Conservation (phyloP, 2,888 invertebrate species). For the Thalpophila matura region DNA sequence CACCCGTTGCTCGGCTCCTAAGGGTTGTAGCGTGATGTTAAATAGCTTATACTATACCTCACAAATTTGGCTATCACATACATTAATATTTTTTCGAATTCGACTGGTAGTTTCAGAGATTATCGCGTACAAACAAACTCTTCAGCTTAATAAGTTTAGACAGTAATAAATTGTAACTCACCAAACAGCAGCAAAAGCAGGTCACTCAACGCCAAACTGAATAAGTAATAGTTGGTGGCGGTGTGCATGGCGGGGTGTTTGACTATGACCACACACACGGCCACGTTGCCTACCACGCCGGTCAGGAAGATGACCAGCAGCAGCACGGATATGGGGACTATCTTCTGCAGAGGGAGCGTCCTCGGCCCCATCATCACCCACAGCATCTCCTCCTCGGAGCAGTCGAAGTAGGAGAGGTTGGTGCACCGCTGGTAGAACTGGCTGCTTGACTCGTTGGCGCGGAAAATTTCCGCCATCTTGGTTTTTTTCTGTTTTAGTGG, state of each 20-base stretch:
- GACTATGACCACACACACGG: constrained; percentile 96
- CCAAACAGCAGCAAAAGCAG: constrained; percentile 95
- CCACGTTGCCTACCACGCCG: constrained; percentile 95
- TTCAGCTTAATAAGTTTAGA: no score
- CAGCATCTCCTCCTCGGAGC: constrained; percentile 91
- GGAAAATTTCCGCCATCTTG: constrained; percentile 70
- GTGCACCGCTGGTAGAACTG: constrained; percentile 82
- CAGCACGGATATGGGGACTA: constrained; percentile 92
- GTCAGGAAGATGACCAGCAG: constrained; percentile 95
- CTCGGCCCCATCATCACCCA: constrained; percentile 91
- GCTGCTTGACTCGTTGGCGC: constrained; percentile 74
- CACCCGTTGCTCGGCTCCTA: no score
- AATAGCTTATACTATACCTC: no score
- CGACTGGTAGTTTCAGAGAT: no score
- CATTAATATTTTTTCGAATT: no score
- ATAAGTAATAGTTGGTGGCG: constrained; percentile 97
- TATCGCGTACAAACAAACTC: no score
- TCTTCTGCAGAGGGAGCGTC: constrained; percentile 89
- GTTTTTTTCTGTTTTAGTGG: background rate
- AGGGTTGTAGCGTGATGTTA: no score
- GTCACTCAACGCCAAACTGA: constrained; percentile 97
- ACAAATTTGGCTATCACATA: no score
- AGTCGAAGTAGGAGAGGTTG: constrained; percentile 87
- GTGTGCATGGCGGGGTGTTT: constrained; percentile 96
- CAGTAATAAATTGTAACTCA: no score